Conservation (phyloP, 2,113 vertebrate genomes). For the Cheilinus undulatus region DNA sequence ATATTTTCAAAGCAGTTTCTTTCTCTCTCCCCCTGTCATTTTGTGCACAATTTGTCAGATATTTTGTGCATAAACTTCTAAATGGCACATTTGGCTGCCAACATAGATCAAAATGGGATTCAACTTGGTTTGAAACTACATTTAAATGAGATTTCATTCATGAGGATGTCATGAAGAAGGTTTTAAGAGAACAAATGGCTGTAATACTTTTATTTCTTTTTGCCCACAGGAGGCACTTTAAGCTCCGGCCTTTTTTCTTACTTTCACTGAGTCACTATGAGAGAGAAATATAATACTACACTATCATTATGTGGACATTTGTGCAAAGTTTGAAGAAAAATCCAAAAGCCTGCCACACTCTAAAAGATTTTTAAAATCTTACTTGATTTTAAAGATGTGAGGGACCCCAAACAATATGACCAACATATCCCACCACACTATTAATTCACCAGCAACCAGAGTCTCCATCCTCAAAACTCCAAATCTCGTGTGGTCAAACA, state of each 20-base stretch:
- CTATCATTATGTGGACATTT: neutral
- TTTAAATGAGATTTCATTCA: conserved; percentile 2
- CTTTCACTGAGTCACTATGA: neutral
- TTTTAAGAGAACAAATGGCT: neutral
- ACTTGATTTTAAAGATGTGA: too few species aligned
- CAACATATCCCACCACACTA: too few species aligned
- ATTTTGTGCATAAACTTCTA: neutral
- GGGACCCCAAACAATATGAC: too few species aligned
- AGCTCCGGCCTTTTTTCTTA: neutral
- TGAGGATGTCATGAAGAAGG: neutral
- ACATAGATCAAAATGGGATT: conserved; percentile 5
- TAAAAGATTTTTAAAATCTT: too few species aligned
- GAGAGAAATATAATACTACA: neutral
- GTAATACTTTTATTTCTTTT: neutral
- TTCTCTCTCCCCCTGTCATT: neutral
- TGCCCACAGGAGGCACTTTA: neutral
- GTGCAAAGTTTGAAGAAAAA: too few species aligned
- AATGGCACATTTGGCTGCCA: conserved; percentile 16
- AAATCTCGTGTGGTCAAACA: too few species aligned
- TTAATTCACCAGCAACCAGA: too few species aligned
- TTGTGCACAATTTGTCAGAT: neutral
- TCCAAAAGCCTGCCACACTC: too few species aligned
- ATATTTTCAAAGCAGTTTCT: neutral
- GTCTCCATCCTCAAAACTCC: too few species aligned
- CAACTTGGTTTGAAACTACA: neutral